Percentiles rank a stretch among this genome's conserved stretches.
phyloP scores from a whole-genome alignment of 1,140 invertebrate species.

The Drosophila orosa region DNA sequence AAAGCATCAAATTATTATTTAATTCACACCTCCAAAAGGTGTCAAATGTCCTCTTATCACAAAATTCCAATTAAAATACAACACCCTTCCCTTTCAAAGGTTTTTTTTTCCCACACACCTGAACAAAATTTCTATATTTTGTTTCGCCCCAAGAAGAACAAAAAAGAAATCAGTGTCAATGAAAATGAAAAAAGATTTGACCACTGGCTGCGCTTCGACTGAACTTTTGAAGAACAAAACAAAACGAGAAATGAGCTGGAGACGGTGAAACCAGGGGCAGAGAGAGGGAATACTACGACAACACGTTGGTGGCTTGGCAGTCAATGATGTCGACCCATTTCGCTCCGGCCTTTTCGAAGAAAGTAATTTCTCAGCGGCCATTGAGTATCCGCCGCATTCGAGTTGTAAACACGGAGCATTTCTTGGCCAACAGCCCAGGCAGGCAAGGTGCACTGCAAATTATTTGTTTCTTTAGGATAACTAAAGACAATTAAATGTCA shows the following conservation, averaged over 20 bases:
- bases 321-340: slow-evolving; percentile 76
- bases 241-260: slow-evolving; percentile 37
- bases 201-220: slow-evolving; percentile 35
- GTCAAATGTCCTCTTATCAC: slow-evolving; percentile 10
- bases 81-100: slow-evolving; percentile 5
- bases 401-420: slow-evolving; percentile 41
- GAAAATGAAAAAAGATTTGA: slow-evolving; percentile 74
- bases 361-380: slow-evolving; percentile 70
- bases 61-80: slow-evolving; percentile 15
- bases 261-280: background rate
- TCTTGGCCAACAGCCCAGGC: slow-evolving; percentile 32
- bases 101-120: slow-evolving; percentile 47
- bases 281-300: slow-evolving; percentile 34
- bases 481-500: background rate
- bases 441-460: slow-evolving; percentile 30
- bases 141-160: slow-evolving; percentile 49
- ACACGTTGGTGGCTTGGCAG: slow-evolving; percentile 49
- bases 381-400: slow-evolving; percentile 40
- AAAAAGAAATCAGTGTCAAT: slow-evolving; percentile 77
- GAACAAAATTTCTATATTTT: slow-evolving; percentile 28
- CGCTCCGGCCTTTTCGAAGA: slow-evolving; percentile 56
- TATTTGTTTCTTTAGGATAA: background rate
- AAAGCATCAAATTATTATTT: background rate
- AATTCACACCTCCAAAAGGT: slow-evolving; percentile 15
- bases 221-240: slow-evolving; percentile 67